A percentile compares a stretch with the other conserved stretches of the same genome.
Evolutionary conservation across 2,113 vertebrate genomes (phyloP).

Genomic region (Cryptotis parvus): DNA sequence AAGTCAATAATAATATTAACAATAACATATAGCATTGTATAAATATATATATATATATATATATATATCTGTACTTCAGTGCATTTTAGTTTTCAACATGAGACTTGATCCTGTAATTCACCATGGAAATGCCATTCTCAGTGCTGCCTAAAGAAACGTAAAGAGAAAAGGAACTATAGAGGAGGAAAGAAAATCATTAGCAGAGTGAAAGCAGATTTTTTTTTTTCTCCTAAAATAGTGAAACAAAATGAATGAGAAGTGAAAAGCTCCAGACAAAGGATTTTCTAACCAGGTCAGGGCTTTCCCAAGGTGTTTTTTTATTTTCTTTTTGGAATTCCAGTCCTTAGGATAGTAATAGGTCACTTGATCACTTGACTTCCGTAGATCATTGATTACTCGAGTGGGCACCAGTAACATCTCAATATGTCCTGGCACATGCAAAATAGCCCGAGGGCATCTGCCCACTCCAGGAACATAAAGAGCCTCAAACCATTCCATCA

Average conservation of each 20-base stretch:
- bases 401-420: no score
- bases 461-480: no score
- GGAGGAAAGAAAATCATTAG: neutral
- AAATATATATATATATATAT: neutral
- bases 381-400: no score
- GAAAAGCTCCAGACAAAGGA: neutral
- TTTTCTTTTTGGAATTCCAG: neutral
- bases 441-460: no score
- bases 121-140: neutral
- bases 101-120: constrained; percentile 12
- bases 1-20: constrained; percentile 26
- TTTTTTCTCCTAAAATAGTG: constrained; percentile 20
- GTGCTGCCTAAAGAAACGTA: constrained; percentile 28
- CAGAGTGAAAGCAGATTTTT: neutral
- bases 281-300: neutral
- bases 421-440: no score
- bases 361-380: no score
- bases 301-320: constrained; percentile 31
- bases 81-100: constrained; percentile 11
- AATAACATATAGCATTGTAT: neutral
- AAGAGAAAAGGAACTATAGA: neutral
- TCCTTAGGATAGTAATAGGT: neutral
- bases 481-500: no score
- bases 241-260: constrained; percentile 34
- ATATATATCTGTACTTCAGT: neutral